Conservation (phyloP, 2,888 invertebrate species). For the Macrosoma leucophasiata region DNA sequence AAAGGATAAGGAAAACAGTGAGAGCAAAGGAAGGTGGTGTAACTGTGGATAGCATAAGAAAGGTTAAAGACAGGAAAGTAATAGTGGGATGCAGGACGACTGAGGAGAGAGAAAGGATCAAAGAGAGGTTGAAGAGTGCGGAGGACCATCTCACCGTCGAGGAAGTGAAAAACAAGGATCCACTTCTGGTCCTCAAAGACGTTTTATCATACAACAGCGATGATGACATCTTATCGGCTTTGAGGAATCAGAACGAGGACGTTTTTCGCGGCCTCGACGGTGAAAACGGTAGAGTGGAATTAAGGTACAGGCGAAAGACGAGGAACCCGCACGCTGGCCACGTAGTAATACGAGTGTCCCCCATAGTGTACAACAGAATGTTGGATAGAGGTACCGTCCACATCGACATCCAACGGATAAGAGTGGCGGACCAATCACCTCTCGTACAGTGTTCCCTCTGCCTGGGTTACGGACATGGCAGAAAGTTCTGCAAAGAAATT, state of each 20-base stretch:
- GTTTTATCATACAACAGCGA: no score
- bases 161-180: no score
- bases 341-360: no score
- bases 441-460: no score
- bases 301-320: conserved; percentile 2
- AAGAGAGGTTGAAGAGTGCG: conserved; percentile 3
- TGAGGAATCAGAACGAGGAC: conserved; percentile 7
- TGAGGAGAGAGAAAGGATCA: conserved; percentile 9
- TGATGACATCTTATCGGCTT: conserved; percentile 10
- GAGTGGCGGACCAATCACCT: no score
- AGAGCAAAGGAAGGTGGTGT: conserved; percentile 12
- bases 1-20: conserved; percentile 1
- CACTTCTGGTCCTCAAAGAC: no score
- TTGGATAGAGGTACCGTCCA: no score
- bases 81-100: conserved; percentile 7
- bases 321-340: conserved; percentile 5
- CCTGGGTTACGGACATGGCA: no score
- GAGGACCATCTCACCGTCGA: no score
- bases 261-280: neutral
- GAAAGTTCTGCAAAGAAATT: no score
- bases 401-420: no score
- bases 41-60: conserved; percentile 9
- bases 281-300: neutral
- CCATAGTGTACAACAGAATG: no score
- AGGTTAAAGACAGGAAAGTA: conserved; percentile 13